These are phyloP conservation scores for Junonia oenone DNA, from an alignment of 2,888 invertebrate genomes.

Conservation along the genomic window DNA sequence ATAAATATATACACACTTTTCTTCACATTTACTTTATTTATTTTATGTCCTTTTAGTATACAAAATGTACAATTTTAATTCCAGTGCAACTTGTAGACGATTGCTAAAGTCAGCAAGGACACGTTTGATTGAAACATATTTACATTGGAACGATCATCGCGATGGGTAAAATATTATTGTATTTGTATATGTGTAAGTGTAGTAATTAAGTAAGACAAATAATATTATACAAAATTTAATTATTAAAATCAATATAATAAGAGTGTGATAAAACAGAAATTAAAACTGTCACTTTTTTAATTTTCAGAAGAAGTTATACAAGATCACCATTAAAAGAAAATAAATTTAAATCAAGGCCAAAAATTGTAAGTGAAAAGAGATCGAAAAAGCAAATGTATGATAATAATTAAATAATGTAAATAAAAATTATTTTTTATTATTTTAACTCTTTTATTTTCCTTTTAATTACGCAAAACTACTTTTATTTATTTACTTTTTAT, in stretches of 20 bases:
- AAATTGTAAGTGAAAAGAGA: background rate
- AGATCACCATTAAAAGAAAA: background rate
- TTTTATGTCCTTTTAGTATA: no score
- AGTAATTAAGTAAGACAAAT: background rate
- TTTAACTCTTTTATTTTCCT: background rate
- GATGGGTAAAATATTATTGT: slow-evolving; percentile 35
- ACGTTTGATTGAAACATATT: slow-evolving; percentile 39
- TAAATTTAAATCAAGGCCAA: background rate
- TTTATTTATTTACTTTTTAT: background rate
- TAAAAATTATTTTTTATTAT: background rate
- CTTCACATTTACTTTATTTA: no score
- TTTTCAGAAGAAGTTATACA: background rate
- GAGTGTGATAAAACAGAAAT: background rate
- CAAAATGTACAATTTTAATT: no score
- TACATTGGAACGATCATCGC: slow-evolving; percentile 41
- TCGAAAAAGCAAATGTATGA: background rate
- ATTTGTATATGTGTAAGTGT: background rate
- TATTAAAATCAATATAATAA: no score
- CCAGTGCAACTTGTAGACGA: slow-evolving; percentile 46
- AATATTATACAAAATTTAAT: background rate
- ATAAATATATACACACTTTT: no score
- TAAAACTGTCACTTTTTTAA: background rate
- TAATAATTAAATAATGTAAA: background rate
- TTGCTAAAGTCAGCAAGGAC: slow-evolving; percentile 42
- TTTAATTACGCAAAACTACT: background rate